Conservation (phyloP, 1,140 invertebrate genomes). For the Scaptomyza hsui region DNA sequence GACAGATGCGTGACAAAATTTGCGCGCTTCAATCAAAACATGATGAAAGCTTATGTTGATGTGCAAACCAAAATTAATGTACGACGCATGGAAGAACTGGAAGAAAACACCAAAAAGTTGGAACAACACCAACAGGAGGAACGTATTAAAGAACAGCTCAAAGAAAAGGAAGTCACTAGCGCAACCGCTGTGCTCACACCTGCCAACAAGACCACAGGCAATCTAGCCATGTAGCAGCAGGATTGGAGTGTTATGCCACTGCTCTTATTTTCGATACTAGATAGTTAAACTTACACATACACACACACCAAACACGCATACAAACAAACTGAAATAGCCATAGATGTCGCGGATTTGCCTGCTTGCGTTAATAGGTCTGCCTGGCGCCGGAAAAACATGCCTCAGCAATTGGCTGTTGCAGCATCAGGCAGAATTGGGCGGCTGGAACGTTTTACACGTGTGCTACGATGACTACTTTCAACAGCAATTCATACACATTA, state of each 20-base stretch:
- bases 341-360: constrained; percentile 60
- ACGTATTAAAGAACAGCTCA: constrained; percentile 49
- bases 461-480: constrained; percentile 69
- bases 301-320: constrained; percentile 11
- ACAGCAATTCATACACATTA: not conserved
- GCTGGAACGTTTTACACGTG: constrained; percentile 57
- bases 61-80: constrained; percentile 73
- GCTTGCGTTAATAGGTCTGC: constrained; percentile 66
- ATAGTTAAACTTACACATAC: constrained; percentile 55
- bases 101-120: constrained; percentile 56
- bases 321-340: not conserved
- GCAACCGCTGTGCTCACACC: constrained; percentile 37
- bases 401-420: constrained; percentile 58
- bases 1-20: constrained; percentile 94
- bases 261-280: constrained; percentile 58
- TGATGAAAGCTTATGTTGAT: constrained; percentile 85
- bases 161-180: constrained; percentile 32
- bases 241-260: constrained; percentile 49
- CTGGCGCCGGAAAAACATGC: constrained; percentile 61
- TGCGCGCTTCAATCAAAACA: constrained; percentile 92
- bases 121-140: constrained; percentile 57
- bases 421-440: constrained; percentile 1
- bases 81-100: constrained; percentile 69
- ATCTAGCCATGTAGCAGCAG: constrained; percentile 59
- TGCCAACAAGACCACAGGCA: constrained; percentile 9